phyloP scores from a whole-genome alignment of 2,888 invertebrate species.

The Syritta pipiens region DNA sequence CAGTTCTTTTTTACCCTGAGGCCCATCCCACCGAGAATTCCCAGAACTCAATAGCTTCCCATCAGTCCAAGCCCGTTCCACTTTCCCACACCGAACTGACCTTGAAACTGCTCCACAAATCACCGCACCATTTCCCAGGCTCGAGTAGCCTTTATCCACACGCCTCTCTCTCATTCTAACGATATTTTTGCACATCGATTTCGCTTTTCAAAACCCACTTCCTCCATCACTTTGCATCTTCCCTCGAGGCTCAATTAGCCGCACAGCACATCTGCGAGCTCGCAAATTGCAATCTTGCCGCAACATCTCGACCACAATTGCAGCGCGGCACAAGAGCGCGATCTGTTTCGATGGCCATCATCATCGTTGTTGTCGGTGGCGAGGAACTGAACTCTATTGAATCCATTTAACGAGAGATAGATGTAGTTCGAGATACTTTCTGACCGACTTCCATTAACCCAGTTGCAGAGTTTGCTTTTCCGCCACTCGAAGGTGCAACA shows the following conservation, averaged over 20 bases:
- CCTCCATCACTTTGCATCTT: slow-evolving; percentile 46
- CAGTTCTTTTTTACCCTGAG: no score
- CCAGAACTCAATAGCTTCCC: no score
- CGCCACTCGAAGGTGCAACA: no score
- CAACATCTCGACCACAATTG: slow-evolving; percentile 9
- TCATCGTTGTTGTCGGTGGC: slow-evolving; percentile 26
- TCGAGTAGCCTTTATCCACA: neutral
- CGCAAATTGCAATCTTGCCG: slow-evolving; percentile 42
- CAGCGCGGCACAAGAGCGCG: no score
- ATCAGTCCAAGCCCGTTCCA: neutral
- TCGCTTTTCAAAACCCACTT: slow-evolving; percentile 56
- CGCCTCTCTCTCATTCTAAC: slow-evolving; percentile 20
- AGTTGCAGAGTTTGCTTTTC: slow-evolving; percentile 36
- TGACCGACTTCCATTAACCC: slow-evolving; percentile 67
- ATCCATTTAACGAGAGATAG: slow-evolving; percentile 55
- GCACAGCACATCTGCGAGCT: slow-evolving; percentile 28
- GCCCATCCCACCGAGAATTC: no score
- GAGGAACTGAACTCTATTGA: slow-evolving; percentile 43
- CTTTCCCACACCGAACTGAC: no score
- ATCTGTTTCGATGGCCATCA: neutral
- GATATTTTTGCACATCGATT: slow-evolving; percentile 45
- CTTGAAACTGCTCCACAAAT: slow-evolving; percentile 42
- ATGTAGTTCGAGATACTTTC: slow-evolving; percentile 55
- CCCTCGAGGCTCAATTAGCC: slow-evolving; percentile 39
- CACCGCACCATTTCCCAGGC: slow-evolving; percentile 23